These are phyloP conservation scores for Petromus typicus DNA, from an alignment of 2,113 vertebrate genomes.

Conservation along the genomic window DNA sequence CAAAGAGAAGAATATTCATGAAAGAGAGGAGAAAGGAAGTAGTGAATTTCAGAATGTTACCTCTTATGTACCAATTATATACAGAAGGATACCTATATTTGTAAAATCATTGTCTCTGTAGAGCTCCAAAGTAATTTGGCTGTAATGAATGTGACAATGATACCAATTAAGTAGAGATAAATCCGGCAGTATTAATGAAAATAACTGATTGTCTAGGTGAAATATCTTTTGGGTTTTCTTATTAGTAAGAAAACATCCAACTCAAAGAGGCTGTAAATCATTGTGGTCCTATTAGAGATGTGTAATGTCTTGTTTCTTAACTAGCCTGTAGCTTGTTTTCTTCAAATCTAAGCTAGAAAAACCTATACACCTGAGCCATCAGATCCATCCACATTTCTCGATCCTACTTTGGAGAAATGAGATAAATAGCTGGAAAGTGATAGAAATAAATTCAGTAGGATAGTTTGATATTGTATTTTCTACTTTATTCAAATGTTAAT, in stretches of 20 bases:
- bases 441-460: not conserved
- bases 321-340: not conserved
- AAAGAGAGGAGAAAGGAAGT: not conserved
- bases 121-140: not conserved
- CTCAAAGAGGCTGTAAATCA: not conserved
- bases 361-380: not conserved
- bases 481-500: not conserved
- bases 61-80: not conserved
- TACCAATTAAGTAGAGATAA: not conserved
- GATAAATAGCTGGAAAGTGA: not conserved
- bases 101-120: not conserved
- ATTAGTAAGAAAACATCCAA: not conserved
- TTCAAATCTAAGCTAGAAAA: not conserved
- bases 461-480: not conserved
- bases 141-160: not conserved
- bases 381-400: not conserved
- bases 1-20: not conserved
- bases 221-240: not conserved
- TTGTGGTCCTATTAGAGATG: too few species aligned
- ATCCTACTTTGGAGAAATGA: not conserved
- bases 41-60: not conserved
- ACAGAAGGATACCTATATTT: not conserved
- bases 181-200: not conserved
- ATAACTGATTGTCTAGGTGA: not conserved
- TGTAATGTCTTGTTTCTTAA: not conserved